Base-by-base conservation (phyloP, 2,113 vertebrate genomes). In the Microcebus jonahi region DNA sequence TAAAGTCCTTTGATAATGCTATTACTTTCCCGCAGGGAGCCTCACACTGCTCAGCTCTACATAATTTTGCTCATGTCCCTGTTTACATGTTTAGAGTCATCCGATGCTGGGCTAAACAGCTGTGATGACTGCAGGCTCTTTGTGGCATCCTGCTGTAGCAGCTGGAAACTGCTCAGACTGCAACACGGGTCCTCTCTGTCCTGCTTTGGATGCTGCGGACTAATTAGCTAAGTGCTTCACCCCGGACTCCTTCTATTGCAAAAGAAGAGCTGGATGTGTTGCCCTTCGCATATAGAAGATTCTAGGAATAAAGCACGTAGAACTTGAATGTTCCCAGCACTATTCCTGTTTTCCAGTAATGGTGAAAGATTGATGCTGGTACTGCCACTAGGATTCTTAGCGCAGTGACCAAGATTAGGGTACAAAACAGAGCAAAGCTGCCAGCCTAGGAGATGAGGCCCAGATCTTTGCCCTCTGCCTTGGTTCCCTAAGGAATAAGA, bases 121-220 rank as follows among this genome's bases (percentile, higher is more conserved):
- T 88, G 95, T 9, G 85, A 12, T 65, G 67, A n/a, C 81, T 57
- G 67, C 92, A 91, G 92, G 85, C 21, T 59, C 36, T 88, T 45
- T 8, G 53, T 12, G 53, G 39, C 48, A 75, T 20, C 67, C 81
- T 34, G 65, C 67, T 65, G 48, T 70, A 11, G 70, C 94, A 88
- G 89, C 86, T 86, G 88, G 85, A 0, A 84, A 23, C 31, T 25
- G 76, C 55, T 80, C 90, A 50, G 18, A 8, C 34, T 2, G 23
- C 48, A 45, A 8, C 3, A 0, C 0, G 1, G 53, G 17, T 1
- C 81, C 86, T 76, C 57, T 88, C 20, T 39, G 90, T 21, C 29
- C 83, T 67, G 63, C 61, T 71, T 11, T 20, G 68, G 48, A 75
- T 82, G n/a, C 21, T 1, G 27, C 15, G 34, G 68, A 68, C 42